Evolutionary conservation across 2,888 invertebrate genomes (phyloP).

Genomic region (Portevinia maculata): DNA sequence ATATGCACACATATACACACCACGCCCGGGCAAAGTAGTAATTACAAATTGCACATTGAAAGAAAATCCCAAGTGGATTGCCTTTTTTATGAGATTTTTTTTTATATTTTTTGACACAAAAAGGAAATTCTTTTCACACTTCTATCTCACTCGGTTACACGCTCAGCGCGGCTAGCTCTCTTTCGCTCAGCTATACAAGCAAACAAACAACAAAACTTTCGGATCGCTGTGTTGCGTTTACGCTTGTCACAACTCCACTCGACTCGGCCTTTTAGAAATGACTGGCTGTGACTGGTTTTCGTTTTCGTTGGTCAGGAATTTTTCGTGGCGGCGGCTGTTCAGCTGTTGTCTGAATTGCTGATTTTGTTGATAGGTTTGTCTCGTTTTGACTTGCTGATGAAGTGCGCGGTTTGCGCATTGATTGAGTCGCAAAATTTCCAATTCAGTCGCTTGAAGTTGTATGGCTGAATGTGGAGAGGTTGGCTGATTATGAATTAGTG

Average conservation of each 20-base stretch:
- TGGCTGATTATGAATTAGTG: conserved; percentile 47
- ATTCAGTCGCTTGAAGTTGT: conserved; percentile 55
- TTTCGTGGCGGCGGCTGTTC: conserved; percentile 26
- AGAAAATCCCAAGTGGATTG: conserved; percentile 48
- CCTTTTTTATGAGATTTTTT: conserved; percentile 16
- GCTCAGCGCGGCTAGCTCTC: conserved; percentile 58
- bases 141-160: conserved; percentile 64
- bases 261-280: conserved; percentile 73
- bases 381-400: conserved; percentile 10
- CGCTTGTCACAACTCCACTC: conserved; percentile 74
- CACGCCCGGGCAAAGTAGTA: conserved; percentile 59
- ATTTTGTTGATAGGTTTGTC: conserved; percentile 20
- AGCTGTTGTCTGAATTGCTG: conserved; percentile 54
- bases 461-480: conserved; percentile 61
- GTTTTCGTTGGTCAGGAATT: conserved; percentile 70
- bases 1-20: conserved; percentile 56
- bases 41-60: conserved; percentile 45
- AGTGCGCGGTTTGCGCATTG: conserved; percentile 18
- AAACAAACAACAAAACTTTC: conserved; percentile 74
- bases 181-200: conserved; percentile 63
- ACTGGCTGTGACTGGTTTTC: conserved; percentile 70
- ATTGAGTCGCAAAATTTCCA: conserved; percentile 34
- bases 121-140: conserved; percentile 59
- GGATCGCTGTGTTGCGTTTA: conserved; percentile 75
- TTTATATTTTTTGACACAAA: conserved; percentile 33